Evolutionary conservation across 2,797 vertebrate species (phyloP).

Genomic region (Tokudaia tokunoshimensis): DNA sequence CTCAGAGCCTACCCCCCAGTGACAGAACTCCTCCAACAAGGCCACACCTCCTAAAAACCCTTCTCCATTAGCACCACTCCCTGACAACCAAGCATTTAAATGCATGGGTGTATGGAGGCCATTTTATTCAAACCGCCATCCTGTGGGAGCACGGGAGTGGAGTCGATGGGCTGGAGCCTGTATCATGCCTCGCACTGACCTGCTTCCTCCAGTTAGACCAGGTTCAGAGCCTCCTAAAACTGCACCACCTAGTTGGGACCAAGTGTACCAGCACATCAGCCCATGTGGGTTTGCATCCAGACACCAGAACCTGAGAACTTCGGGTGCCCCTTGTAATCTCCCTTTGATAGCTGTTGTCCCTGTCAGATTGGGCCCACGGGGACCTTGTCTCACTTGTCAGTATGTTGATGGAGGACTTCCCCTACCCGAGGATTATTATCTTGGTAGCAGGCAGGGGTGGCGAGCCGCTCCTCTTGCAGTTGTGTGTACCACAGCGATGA

Average conservation of each 20-base stretch:
- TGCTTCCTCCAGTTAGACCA: neutral
- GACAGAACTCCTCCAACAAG: neutral
- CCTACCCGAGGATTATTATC: neutral
- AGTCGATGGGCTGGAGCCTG: neutral
- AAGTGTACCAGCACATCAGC: neutral
- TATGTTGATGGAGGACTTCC: too few relatives aligned
- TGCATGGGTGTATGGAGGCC: neutral
- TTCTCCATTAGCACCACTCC: neutral
- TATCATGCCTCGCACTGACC: neutral
- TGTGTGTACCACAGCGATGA: too few relatives aligned
- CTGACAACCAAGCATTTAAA: neutral
- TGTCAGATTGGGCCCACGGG: neutral
- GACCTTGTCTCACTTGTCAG: neutral
- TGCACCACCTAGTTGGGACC: neutral
- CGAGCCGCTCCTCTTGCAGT: neutral
- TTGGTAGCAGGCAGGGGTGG: too few relatives aligned
- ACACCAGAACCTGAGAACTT: neutral
- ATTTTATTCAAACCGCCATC: neutral
- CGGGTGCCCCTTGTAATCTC: neutral
- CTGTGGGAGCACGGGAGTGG: neutral
- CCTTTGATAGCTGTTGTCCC: too few relatives aligned
- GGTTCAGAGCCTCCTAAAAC: neutral
- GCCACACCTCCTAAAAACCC: neutral
- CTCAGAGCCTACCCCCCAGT: neutral
- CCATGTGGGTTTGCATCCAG: neutral